Evolutionary conservation across 2,888 invertebrate genomes (phyloP), one percentile per base, ranked within the genome.

Genomic region (Acronicta alni): DNA sequence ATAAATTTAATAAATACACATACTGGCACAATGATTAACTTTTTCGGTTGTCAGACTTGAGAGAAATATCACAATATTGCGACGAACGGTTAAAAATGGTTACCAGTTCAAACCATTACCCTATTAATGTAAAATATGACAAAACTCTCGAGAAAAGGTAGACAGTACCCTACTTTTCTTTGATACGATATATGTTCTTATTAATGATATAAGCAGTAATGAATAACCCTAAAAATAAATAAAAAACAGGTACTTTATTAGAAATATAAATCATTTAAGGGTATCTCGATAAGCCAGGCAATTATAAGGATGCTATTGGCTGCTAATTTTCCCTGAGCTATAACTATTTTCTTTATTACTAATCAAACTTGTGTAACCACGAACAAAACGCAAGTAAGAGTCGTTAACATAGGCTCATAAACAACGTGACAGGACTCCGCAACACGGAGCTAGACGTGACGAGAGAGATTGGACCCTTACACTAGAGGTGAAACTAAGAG

Each of bases 351-450:
- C 14, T 32, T 32, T 54, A 38, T 46, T 16, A 17, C 23, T 39
- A 55, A 60, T 54, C 20, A 43, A 39, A 46, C 46, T 42, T 42
- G 14, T 35, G 32, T 30, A 15, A 9, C 32, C 15, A 16, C 38
- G 37, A 30, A 14, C 12, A 32, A 45, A 52, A 48, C 44, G 5
- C 30, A 12, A 55, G 55, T 42, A 32, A 56, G 37, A 54, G 47
- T 56, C 49, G 39, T 66, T 51, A 66, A 52, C 47, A 17, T 62
- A 41, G 51, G 49, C 38, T 38, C 51, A 56, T 62, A 44, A 44
- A 56, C 37, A 62, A 66, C 63, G 66, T 66, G 62, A 55, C 37
- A 20, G 9, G 63, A 66, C 26, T 68, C 41, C 18, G 1, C 2
- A 56, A 26, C 52, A 4, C 2, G 18, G 32, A 41, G 17, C 12